These are phyloP conservation scores for Lota lota DNA, from an alignment of 2,113 vertebrate species.

Conservation along the genomic window DNA sequence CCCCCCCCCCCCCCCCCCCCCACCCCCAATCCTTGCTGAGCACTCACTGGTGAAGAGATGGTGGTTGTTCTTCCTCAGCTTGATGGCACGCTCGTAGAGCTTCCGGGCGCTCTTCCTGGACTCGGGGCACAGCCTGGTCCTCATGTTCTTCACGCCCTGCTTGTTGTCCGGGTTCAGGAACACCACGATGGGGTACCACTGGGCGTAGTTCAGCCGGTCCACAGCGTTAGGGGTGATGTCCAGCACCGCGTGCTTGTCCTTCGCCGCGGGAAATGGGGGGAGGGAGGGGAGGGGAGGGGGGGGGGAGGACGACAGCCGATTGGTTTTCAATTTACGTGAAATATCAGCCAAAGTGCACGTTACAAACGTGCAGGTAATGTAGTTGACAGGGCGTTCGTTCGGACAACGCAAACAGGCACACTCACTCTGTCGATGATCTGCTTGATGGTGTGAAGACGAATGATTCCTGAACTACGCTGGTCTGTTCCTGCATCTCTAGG, in stretches of 20 bases:
- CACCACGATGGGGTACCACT: constrained; percentile 98
- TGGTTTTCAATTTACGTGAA: not conserved
- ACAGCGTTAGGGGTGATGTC: constrained; percentile 99
- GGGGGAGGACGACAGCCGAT: too few species aligned
- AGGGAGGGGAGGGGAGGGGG: not conserved
- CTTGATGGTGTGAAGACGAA: constrained; percentile 98
- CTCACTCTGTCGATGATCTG: constrained; percentile 97
- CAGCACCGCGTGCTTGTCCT: constrained; percentile 97
- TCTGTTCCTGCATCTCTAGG: constrained; percentile 96
- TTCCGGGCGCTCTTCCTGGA: constrained; percentile 97
- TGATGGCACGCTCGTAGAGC: constrained; percentile 93
- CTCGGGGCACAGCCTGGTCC: constrained; percentile 91
- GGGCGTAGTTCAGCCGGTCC: constrained; percentile 96
- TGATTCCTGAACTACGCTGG: constrained; percentile 96
- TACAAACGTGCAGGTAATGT: not conserved
- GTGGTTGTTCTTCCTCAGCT: constrained; percentile 98
- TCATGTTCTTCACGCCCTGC: constrained; percentile 98
- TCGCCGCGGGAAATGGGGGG: constrained; percentile 14
- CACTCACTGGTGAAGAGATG: constrained; percentile 96
- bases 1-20: too few species aligned
- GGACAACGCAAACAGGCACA: not conserved
- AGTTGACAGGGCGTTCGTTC: not conserved
- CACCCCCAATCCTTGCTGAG: too few species aligned
- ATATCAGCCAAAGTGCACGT: not conserved
- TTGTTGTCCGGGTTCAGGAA: constrained; percentile 98